Evolutionary conservation across 2,113 vertebrate genomes (phyloP).

Genomic region (Otolemur garnettii): DNA sequence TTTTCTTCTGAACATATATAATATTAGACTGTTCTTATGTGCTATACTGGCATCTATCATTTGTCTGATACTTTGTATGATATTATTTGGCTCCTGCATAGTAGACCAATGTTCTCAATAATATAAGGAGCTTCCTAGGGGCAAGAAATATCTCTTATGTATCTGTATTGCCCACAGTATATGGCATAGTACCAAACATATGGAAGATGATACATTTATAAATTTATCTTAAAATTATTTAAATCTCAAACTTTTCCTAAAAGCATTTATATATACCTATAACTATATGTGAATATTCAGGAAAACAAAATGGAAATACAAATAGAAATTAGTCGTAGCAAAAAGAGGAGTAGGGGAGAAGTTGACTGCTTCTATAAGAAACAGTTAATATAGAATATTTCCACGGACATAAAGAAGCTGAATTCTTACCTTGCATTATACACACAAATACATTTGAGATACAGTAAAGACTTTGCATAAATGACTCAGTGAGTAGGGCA

Average conservation of each 20-base stretch:
- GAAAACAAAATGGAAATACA: constrained; percentile 48
- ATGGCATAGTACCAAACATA: background rate
- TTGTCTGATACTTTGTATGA: background rate
- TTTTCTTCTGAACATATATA: background rate
- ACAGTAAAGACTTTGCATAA: background rate
- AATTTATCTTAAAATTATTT: constrained; percentile 49
- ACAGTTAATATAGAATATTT: background rate
- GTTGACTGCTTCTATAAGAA: background rate
- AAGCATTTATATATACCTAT: background rate
- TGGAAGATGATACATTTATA: background rate
- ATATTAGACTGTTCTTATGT: background rate
- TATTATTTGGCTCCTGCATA: constrained; percentile 6
- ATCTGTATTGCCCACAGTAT: background rate
- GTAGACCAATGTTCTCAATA: background rate
- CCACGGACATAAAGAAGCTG: background rate
- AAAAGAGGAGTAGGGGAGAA: constrained; percentile 25
- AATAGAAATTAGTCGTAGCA: background rate
- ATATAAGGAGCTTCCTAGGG: background rate
- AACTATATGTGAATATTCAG: background rate
- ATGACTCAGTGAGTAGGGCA: too few relatives aligned
- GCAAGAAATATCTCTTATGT: background rate
- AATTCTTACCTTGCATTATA: background rate
- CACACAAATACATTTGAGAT: background rate
- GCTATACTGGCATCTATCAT: background rate
- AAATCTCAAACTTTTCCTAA: background rate